Evolutionary conservation across 2,113 vertebrate species (phyloP).

Genomic region (Phoenicopterus ruber): DNA sequence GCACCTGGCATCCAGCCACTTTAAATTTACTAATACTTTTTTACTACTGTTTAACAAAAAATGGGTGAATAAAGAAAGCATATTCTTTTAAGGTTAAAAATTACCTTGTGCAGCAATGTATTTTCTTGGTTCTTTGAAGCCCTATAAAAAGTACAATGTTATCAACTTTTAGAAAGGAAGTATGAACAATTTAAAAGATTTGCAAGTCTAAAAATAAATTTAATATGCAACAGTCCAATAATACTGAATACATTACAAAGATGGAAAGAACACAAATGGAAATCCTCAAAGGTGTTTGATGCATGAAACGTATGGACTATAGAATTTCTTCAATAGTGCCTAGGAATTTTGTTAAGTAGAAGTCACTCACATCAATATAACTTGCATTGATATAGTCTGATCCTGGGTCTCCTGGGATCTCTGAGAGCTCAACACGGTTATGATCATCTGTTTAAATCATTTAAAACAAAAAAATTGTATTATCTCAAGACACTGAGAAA

Average conservation of each 20-base stretch:
- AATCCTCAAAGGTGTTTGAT: not conserved
- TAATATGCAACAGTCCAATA: not conserved
- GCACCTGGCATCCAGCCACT: not conserved
- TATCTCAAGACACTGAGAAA: not conserved
- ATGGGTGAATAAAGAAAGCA: not conserved
- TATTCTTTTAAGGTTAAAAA: not conserved
- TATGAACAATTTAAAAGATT: not conserved
- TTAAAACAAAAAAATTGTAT: not conserved
- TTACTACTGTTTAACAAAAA: not conserved
- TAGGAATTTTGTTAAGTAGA: not conserved
- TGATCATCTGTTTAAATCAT: constrained; percentile 82
- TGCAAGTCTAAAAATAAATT: not conserved
- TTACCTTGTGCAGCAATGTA: constrained; percentile 98
- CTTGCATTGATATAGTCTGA: constrained; percentile 96
- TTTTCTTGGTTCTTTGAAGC: constrained; percentile 92
- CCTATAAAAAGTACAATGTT: constrained; percentile 73
- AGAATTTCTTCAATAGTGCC: not conserved
- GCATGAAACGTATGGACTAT: not conserved
- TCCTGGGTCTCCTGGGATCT: constrained; percentile 77
- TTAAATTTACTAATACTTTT: not conserved
- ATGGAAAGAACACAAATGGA: not conserved
- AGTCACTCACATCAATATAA: constrained; percentile 87
- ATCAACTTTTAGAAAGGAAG: not conserved
- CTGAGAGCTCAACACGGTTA: constrained; percentile 88
- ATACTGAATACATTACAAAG: not conserved